These are phyloP conservation scores for Nebria ingens DNA, from an alignment of 1,140 invertebrate species.

Conservation along the genomic window DNA sequence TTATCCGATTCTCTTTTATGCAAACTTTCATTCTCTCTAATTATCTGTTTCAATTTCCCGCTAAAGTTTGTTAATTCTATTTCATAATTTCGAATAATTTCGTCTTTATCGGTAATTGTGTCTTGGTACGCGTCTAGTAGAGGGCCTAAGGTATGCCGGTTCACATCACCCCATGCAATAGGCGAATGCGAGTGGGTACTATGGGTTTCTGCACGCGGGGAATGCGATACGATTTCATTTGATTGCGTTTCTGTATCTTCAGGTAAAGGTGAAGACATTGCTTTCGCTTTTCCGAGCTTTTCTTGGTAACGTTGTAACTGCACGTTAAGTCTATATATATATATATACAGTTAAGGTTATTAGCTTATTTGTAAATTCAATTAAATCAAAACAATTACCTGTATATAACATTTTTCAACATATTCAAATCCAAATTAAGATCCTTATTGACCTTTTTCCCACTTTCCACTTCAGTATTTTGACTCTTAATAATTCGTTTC, in stretches of 20 bases:
- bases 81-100: slow-evolving; percentile 49
- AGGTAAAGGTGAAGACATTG: slow-evolving; percentile 10
- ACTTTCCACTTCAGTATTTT: slow-evolving; percentile 33
- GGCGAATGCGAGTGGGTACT: slow-evolving; percentile 27
- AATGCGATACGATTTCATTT: not conserved
- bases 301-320: slow-evolving; percentile 58
- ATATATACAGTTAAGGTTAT: not conserved
- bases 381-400: slow-evolving; percentile 29
- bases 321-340: slow-evolving; percentile 44
- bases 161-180: slow-evolving; percentile 41
- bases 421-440: slow-evolving; percentile 45
- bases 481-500: slow-evolving; percentile 33
- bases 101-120: slow-evolving; percentile 51
- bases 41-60: slow-evolving; percentile 45
- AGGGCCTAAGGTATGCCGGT: slow-evolving; percentile 45
- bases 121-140: slow-evolving; percentile 57
- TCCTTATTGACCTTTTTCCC: slow-evolving; percentile 40
- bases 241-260: slow-evolving; percentile 15
- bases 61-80: slow-evolving; percentile 49
- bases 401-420: slow-evolving; percentile 57
- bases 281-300: slow-evolving; percentile 34
- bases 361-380: not conserved
- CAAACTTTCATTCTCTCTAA: slow-evolving; percentile 51
- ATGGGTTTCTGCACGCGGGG: too few species aligned
- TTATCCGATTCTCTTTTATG: slow-evolving; percentile 37